Base-by-base conservation (phyloP, 2,888 invertebrate genomes). In the Drosophila kokeensis region DNA sequence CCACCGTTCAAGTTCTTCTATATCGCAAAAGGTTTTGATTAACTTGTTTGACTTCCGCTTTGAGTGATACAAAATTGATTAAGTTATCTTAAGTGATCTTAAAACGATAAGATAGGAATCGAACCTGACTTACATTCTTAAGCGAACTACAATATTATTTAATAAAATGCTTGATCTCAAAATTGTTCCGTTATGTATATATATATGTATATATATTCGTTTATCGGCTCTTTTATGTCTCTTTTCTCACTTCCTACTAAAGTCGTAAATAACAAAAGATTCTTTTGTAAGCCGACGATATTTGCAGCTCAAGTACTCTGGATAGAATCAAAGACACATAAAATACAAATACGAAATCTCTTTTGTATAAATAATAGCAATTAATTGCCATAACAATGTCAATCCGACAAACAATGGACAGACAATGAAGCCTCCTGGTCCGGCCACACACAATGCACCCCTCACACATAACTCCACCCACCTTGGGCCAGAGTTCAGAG, bases 361-460 rank as follows among this genome's bases (percentile, higher is more conserved):
- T 42, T 29, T 4, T 15, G 4, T 61, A 65, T 64, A 62, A 72
- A 49, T 67, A 38, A 66, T 57, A 36, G 18, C 61, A 62, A 65
- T 72, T 75, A 80, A 65, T 75, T 69, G 62, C 13, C 50, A 70
- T 62, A 68, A 50, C 59, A 58, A 78, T 72, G 76, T 48, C 61
- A 58, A 29, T 40, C 62, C 27, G 59, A 52, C 80, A 69, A 79
- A 65, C 69, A 80, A 74, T 69, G 34, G 29, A 58, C 57, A 65
- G 59, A 36, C 38, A 30, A 21, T 57, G n/a, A 29, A 30, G 42
- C 52, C 58, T 65, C 57, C 61, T 55, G 55, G 1, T n/a, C 29
- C 11, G 59, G 48, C 69, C 63, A 64, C 79, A 67, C 78, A 66
- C 69, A 61, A 50, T 50, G 54, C 40, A 34, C 34, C 27, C 10